A percentile compares a stretch with the other conserved stretches of the same genome.
phyloP scores from a whole-genome alignment of 64 coral and sea anemone species.

The Pocillopora damicornis region DNA sequence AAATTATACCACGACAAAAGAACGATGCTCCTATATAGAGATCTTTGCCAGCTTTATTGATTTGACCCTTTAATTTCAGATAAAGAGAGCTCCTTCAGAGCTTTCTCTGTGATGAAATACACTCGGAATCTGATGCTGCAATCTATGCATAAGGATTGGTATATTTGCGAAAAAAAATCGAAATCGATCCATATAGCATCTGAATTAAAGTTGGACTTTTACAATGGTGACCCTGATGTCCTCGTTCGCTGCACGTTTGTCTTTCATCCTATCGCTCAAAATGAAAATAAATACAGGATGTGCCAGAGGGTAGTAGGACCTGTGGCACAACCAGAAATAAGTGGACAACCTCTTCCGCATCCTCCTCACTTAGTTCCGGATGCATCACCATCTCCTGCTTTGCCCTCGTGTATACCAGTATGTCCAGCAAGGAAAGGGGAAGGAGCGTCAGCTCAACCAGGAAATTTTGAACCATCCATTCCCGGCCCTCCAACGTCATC shows the following conservation, averaged over 20 bases:
- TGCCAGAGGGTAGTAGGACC: slow-evolving; percentile 3
- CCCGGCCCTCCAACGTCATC: no score
- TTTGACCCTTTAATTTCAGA: background rate
- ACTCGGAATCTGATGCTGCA: slow-evolving; percentile 57
- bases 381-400: background rate
- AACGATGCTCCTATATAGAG: no score
- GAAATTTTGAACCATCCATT: background rate
- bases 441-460: background rate
- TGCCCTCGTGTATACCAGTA: slow-evolving; percentile 1
- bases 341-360: slow-evolving; percentile 15
- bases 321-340: background rate
- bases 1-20: no score
- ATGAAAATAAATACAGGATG: slow-evolving; percentile 11
- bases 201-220: background rate
- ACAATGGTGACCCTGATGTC: slow-evolving; percentile 4
- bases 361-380: background rate
- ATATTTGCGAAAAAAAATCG: slow-evolving; percentile 49
- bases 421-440: background rate
- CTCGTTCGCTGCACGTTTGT: slow-evolving; percentile 14
- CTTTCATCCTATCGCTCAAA: slow-evolving; percentile 9
- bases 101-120: slow-evolving; percentile 21
- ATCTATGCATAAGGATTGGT: slow-evolving; percentile 58
- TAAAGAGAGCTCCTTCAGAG: slow-evolving; percentile 10
- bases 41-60: background rate
- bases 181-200: background rate